Evolutionary conservation across 1,140 invertebrate genomes (phyloP).

Genomic region (Bacillus rossius): DNA sequence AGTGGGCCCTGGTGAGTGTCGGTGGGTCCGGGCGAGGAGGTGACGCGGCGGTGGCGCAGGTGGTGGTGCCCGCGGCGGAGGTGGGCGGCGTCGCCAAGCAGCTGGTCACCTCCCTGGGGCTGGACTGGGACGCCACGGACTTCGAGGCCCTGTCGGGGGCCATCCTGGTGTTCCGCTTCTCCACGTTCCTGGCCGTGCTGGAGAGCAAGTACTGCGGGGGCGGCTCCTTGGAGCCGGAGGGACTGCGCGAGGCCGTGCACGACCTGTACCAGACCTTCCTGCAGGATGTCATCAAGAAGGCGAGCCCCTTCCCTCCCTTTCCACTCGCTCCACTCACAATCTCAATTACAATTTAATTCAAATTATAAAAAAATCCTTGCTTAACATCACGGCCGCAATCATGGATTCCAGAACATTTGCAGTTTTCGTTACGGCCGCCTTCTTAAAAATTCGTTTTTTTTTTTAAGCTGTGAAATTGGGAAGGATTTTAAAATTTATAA

Average conservation of each 20-base stretch:
- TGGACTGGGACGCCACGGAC: slow-evolving; percentile 59
- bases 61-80: slow-evolving; percentile 58
- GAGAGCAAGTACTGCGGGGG: slow-evolving; percentile 58
- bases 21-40: no score
- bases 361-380: no score
- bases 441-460: no score
- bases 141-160: slow-evolving; percentile 57
- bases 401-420: no score
- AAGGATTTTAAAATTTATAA: no score
- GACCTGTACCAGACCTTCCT: slow-evolving; percentile 73
- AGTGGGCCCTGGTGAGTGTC: no score
- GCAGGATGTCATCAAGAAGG: slow-evolving; percentile 77
- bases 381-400: no score
- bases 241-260: slow-evolving; percentile 62
- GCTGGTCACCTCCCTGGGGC: slow-evolving; percentile 56
- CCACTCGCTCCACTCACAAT: no score
- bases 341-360: no score
- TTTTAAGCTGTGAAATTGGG: no score
- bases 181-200: slow-evolving; percentile 64
- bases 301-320: slow-evolving; percentile 31
- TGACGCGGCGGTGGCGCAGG: no score
- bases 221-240: slow-evolving; percentile 50
- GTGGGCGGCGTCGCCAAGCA: slow-evolving; percentile 57
- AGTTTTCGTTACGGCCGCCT: no score
- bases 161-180: slow-evolving; percentile 55